A percentile compares a stretch with the other conserved stretches of the same genome.
phyloP scores from a whole-genome alignment of 1,140 invertebrate genomes.

The Pachyrhynchus sulphureomaculatus region DNA sequence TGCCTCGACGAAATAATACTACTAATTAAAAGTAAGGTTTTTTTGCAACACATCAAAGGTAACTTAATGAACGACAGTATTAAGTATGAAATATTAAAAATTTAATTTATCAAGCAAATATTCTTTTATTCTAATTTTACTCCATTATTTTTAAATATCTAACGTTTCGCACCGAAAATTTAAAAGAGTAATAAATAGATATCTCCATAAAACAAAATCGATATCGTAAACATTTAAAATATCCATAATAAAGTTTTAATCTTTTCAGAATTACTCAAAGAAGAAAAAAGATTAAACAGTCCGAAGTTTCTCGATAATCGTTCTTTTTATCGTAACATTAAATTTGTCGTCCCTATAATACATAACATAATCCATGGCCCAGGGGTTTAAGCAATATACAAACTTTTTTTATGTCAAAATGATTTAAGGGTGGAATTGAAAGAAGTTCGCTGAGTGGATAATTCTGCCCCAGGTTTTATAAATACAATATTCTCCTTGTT shows the following conservation, averaged over 20 bases:
- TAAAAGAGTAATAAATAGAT: too few relatives aligned
- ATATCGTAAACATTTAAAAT: background rate
- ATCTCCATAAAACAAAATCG: too few relatives aligned
- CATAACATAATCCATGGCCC: constrained; percentile 7
- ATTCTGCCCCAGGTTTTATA: constrained; percentile 9
- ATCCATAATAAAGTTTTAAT: background rate
- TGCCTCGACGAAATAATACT: too few relatives aligned
- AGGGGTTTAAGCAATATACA: background rate
- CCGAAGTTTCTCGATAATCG: background rate
- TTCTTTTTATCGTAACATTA: constrained; percentile 15
- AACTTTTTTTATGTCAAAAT: constrained; percentile 12
- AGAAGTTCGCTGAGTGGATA: constrained; percentile 18
- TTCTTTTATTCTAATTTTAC: too few relatives aligned
- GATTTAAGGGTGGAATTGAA: constrained; percentile 12
- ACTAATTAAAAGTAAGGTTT: too few relatives aligned
- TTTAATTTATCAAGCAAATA: too few relatives aligned
- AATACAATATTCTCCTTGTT: constrained; percentile 7
- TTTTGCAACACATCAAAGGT: too few relatives aligned
- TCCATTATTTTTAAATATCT: too few relatives aligned
- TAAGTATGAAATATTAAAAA: too few relatives aligned
- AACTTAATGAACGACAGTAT: too few relatives aligned
- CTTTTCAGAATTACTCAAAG: background rate
- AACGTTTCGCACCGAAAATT: too few relatives aligned
- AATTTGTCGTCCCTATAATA: constrained; percentile 14
- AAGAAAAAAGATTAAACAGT: constrained; percentile 1